phyloP scores from a whole-genome alignment of 2,113 vertebrate genomes.

The Pipra filicauda region DNA sequence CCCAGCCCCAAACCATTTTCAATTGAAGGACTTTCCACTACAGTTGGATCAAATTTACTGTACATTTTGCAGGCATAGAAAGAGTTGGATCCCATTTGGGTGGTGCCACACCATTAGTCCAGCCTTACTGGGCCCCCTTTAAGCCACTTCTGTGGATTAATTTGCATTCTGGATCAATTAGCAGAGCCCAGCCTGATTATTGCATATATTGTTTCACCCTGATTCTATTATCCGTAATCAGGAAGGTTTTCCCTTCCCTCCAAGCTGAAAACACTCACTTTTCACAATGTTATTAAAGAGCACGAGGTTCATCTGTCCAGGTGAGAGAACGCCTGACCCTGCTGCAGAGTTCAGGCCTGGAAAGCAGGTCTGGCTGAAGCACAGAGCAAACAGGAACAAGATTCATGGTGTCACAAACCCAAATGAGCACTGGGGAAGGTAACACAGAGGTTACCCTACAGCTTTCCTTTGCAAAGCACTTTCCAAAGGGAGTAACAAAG shows the following conservation, averaged over 20 bases:
- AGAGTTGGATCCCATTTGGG: not conserved
- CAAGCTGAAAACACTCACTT: not conserved
- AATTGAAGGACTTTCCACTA: not conserved
- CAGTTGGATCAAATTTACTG: not conserved
- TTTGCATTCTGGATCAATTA: not conserved
- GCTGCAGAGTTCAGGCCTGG: slow-evolving; percentile 41
- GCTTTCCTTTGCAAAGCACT: not conserved
- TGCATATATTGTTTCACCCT: not conserved
- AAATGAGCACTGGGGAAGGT: not conserved
- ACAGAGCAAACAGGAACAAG: not conserved
- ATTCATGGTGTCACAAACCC: not conserved
- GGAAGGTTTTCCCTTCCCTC: not conserved
- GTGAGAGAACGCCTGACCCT: not conserved
- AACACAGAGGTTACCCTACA: not conserved
- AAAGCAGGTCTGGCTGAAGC: not conserved
- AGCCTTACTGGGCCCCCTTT: not conserved
- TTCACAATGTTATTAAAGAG: not conserved
- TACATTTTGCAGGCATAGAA: not conserved
- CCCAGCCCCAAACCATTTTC: not conserved
- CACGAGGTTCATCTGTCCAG: not conserved
- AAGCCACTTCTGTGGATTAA: not conserved
- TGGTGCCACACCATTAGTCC: not conserved
- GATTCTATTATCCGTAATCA: not conserved
- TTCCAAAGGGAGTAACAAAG: slow-evolving; percentile 15
- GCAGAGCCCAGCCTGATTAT: not conserved